Conservation (phyloP, 2,888 invertebrate species). For the Pristionchus japonicus region DNA sequence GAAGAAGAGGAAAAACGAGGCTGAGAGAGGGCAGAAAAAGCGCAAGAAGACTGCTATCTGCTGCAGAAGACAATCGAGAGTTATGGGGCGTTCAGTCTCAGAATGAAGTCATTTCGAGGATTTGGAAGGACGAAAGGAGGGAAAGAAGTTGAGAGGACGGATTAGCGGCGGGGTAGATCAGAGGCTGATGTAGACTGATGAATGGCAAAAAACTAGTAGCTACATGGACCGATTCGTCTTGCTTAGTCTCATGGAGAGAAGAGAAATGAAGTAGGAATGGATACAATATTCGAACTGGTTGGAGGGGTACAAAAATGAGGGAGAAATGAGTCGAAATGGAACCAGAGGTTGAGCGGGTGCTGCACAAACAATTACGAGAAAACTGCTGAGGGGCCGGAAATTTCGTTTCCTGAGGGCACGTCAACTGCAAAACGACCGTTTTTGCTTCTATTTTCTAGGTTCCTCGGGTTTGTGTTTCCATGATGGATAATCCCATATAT, state of each 20-base stretch:
- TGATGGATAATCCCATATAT: not conserved
- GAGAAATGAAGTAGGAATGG: too few relatives aligned
- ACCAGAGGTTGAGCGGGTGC: not conserved
- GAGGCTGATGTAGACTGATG: not conserved
- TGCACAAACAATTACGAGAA: constrained; percentile 24
- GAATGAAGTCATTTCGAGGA: constrained; percentile 4
- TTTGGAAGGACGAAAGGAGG: not conserved
- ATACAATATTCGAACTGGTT: not conserved
- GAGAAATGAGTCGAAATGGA: not conserved
- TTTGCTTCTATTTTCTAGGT: not conserved
- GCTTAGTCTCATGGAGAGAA: not conserved
- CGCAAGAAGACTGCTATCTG: not conserved
- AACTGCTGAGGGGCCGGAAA: not conserved
- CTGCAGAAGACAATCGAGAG: constrained; percentile 14
- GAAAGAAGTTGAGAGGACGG: not conserved
- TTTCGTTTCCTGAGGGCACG: not conserved
- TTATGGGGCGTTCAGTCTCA: constrained; percentile 12
- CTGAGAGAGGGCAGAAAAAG: not conserved
- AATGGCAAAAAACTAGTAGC: not conserved
- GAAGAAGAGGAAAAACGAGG: not conserved
- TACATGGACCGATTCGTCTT: constrained; percentile 11
- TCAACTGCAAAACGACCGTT: too few relatives aligned
- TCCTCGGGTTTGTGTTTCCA: not conserved
- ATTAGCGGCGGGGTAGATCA: constrained; percentile 14
- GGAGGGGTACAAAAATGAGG: not conserved